phyloP scores from a whole-genome alignment of 2,797 vertebrate species.

The Crocidura indochinensis region DNA sequence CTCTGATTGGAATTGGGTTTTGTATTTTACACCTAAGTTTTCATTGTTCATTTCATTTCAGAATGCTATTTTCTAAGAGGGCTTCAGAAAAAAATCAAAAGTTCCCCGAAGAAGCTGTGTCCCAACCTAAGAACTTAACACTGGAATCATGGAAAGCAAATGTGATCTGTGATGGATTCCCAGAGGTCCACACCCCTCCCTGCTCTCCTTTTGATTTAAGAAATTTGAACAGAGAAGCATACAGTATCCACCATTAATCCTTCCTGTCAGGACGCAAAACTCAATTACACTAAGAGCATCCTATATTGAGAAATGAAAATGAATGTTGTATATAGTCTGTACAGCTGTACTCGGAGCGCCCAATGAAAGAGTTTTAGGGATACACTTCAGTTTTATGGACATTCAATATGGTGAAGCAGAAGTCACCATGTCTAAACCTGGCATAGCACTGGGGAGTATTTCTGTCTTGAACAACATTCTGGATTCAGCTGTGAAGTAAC shows the following conservation, averaged over 20 bases:
- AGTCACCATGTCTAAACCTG: constrained; percentile 39
- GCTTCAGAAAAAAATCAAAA: constrained; percentile 62
- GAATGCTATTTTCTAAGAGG: constrained; percentile 81
- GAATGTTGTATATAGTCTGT: constrained; percentile 61
- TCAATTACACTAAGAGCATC: constrained; percentile 75
- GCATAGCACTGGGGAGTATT: constrained; percentile 55
- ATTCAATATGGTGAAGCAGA: constrained; percentile 64
- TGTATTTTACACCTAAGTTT: constrained; percentile 82
- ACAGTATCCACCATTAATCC: constrained; percentile 80
- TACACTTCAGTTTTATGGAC: constrained; percentile 18
- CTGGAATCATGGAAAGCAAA: constrained; percentile 76
- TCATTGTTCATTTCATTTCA: constrained; percentile 68
- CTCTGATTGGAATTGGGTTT: constrained; percentile 74
- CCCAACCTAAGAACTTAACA: constrained; percentile 68
- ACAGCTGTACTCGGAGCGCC: constrained; percentile 31
- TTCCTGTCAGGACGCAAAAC: constrained; percentile 70
- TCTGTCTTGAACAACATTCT: constrained; percentile 11
- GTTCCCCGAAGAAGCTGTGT: constrained; percentile 62
- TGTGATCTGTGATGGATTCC: constrained; percentile 80
- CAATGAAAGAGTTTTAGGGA: constrained; percentile 58
- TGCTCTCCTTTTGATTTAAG: constrained; percentile 80
- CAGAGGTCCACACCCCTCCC: constrained; percentile 68
- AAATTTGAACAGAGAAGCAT: constrained; percentile 76
- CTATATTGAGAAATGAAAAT: constrained; percentile 59
- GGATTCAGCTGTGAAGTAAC: constrained; percentile 68